Evolutionary conservation across 2,888 invertebrate species (phyloP).

Genomic region (Glaucopsyche alexis): DNA sequence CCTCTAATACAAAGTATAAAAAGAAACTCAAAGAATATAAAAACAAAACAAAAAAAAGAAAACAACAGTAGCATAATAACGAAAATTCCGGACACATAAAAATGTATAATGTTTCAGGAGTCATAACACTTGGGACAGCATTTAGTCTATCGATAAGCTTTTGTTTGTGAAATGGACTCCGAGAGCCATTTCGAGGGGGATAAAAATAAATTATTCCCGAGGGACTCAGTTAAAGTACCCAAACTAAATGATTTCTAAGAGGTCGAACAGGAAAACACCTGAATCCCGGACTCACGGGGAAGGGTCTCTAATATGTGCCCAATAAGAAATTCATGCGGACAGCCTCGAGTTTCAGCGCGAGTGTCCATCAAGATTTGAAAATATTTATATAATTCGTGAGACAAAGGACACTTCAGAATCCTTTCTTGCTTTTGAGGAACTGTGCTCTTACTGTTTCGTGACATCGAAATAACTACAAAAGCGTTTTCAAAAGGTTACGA

Average conservation of each 20-base stretch:
- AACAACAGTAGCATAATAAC: conserved; percentile 40
- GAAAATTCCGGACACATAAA: conserved; percentile 13
- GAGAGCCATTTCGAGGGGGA: conserved; percentile 32
- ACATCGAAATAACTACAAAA: conserved; percentile 2
- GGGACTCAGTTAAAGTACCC: conserved; percentile 50
- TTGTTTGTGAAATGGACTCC: conserved; percentile 19
- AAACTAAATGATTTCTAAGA: conserved; percentile 56
- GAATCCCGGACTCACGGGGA: conserved; percentile 41
- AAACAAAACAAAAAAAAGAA: conserved; percentile 24
- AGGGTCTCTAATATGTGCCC: conserved; percentile 7
- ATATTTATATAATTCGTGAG: conserved; percentile 4
- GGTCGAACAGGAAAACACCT: conserved; percentile 61
- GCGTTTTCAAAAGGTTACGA: not conserved
- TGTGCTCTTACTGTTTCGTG: not conserved
- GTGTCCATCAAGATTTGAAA: conserved; percentile 13
- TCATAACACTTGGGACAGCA: conserved; percentile 9
- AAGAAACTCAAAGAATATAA: conserved; percentile 12
- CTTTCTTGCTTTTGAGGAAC: not conserved
- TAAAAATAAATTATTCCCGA: conserved; percentile 48
- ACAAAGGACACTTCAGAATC: not conserved
- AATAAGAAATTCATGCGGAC: conserved; percentile 31
- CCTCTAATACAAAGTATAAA: not conserved
- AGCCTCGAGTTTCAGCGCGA: not conserved
- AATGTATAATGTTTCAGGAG: not conserved
- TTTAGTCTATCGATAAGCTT: conserved; percentile 25